phyloP scores from a whole-genome alignment of 1,140 invertebrate genomes.

The Teleopsis dalmanni region DNA sequence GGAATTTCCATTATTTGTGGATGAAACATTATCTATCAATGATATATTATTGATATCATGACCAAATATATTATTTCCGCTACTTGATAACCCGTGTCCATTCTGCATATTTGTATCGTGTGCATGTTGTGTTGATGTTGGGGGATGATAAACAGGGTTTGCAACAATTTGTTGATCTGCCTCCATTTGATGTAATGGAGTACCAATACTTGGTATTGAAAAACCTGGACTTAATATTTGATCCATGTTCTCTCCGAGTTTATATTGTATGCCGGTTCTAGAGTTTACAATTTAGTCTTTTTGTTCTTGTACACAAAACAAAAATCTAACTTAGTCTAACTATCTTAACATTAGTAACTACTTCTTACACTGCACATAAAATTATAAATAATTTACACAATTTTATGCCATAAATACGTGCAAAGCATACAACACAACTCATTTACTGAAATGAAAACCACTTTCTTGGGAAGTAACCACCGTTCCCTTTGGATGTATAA shows the following conservation, averaged over 20 bases:
- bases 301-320: too few species aligned
- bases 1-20: neutral
- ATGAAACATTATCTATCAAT: conserved; percentile 29
- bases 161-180: conserved; percentile 65
- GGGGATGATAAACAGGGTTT: conserved; percentile 70
- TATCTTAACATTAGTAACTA: too few species aligned
- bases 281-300: too few species aligned
- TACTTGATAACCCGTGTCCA: conserved; percentile 38
- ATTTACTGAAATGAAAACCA: too few species aligned
- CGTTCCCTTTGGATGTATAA: too few species aligned
- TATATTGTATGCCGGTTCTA: too few species aligned
- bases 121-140: conserved; percentile 48
- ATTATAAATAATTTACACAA: too few species aligned
- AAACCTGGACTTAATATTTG: conserved; percentile 85
- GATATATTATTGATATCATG: conserved; percentile 43
- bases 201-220: conserved; percentile 83
- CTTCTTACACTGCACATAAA: too few species aligned
- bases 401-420: too few species aligned
- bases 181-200: conserved; percentile 82
- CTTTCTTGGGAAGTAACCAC: too few species aligned
- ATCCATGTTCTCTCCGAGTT: conserved; percentile 45
- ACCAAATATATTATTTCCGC: neutral
- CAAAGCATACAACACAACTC: too few species aligned
- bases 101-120: conserved; percentile 27
- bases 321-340: too few species aligned